Base-by-base conservation (phyloP, 2,113 vertebrate species). In the Hippocampus guttulatus region DNA sequence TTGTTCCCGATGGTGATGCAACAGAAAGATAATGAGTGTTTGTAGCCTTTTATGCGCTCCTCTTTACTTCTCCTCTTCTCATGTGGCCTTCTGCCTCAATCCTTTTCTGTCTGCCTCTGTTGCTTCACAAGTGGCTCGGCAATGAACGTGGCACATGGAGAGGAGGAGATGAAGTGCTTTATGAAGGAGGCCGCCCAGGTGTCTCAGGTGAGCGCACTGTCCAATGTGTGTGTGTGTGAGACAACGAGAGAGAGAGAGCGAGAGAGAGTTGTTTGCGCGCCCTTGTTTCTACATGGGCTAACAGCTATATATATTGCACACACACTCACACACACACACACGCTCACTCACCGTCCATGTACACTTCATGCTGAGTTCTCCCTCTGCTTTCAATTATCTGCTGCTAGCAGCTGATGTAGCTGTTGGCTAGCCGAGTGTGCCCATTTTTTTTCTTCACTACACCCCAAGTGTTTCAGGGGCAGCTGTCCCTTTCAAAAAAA, bases 91-190 rank as follows among this genome's bases (percentile, higher is more conserved):
- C 79, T 73, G 62, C 30, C 71, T 70, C 81, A 33, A 67, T 64
- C 69, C 8, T 67, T 62, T 40, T 27, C 43, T 78, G 21, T 69
- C 47, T 63, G 54, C 41, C 55, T 58, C 51, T 64, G 61, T 67
- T 61, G 25, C 54, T 51, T 78, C 75, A 74, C 52, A 86, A 98
- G 96, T 76, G 96, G 96, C 14, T 97, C 96, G 55, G 96, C 96
- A 41, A 98, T 98, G 97, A 98, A 98, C 4, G 94, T 98, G 18
- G 95, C 81, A 0, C 93, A 95, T 30, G 93, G 93, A 27, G 95
- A 97, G 49, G 94, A 94, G 30, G 97, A 99, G 85, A 96, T 98
- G 94, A 98, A 95, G 87, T 94, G 88, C 18, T 98, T 99, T 83
- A 88, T 99, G 82, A 94, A 94, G 75, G 95, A 98, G 90, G 97